phyloP scores from a whole-genome alignment of 2,113 vertebrate species.

The Mesembrinibis cayennensis region DNA sequence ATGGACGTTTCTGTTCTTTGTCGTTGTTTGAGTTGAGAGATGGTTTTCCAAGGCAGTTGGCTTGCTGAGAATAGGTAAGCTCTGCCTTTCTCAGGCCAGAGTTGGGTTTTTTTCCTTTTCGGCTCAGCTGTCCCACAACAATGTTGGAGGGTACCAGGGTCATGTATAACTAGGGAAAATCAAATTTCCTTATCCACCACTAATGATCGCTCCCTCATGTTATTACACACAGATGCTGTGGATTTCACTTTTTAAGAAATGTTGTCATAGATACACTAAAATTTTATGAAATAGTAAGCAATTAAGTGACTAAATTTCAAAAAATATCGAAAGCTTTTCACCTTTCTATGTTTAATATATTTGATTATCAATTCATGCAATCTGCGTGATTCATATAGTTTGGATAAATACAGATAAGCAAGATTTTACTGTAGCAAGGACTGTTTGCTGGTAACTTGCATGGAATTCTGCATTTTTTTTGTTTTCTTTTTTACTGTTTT shows the following conservation, averaged over 20 bases:
- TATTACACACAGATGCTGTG: neutral
- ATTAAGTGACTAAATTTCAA: neutral
- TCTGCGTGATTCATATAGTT: neutral
- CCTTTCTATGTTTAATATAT: neutral
- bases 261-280: neutral
- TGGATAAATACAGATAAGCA: neutral
- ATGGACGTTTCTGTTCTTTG: neutral
- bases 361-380: neutral
- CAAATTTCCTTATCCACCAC: neutral
- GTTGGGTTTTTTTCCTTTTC: neutral
- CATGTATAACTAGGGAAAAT: neutral
- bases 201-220: neutral
- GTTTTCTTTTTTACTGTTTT: neutral
- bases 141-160: neutral
- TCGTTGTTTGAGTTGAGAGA: neutral
- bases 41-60: conserved; percentile 5
- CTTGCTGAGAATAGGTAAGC: conserved; percentile 4
- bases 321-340: neutral
- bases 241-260: neutral
- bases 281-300: neutral
- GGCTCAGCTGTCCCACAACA: neutral
- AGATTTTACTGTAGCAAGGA: neutral
- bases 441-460: neutral
- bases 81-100: neutral
- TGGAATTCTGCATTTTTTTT: neutral